phyloP scores from a whole-genome alignment of 2,113 vertebrate genomes.

The Crotalus tigris region DNA sequence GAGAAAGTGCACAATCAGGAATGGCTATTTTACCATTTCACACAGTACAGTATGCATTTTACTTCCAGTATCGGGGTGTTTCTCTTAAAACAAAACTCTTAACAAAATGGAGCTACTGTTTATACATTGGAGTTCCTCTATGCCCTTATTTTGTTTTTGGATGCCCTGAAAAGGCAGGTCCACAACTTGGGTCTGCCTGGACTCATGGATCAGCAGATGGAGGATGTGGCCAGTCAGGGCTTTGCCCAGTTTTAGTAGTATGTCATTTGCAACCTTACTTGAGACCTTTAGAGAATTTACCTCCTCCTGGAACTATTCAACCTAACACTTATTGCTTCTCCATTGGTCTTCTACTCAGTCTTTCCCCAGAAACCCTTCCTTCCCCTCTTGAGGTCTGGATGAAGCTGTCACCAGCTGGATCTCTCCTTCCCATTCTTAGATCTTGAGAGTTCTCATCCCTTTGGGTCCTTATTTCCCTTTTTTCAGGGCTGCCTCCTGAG shows the following conservation, averaged over 20 bases:
- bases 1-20: constrained; percentile 69
- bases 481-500: background rate
- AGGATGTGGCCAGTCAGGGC: background rate
- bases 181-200: background rate
- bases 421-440: background rate
- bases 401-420: background rate
- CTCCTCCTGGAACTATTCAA: background rate
- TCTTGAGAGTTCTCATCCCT: background rate
- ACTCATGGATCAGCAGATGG: background rate
- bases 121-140: background rate
- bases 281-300: background rate
- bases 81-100: background rate
- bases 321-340: background rate
- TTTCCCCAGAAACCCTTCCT: background rate
- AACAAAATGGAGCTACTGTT: background rate
- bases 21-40: constrained; percentile 74
- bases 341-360: background rate
- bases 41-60: constrained; percentile 66
- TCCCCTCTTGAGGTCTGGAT: background rate
- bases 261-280: background rate
- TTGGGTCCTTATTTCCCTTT: background rate
- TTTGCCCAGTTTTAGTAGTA: background rate
- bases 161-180: background rate
- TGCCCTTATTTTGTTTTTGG: background rate
- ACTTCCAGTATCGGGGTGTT: background rate